These are phyloP conservation scores for Zaprionus taronus DNA, from an alignment of 1,140 invertebrate genomes.

Conservation along the genomic window DNA sequence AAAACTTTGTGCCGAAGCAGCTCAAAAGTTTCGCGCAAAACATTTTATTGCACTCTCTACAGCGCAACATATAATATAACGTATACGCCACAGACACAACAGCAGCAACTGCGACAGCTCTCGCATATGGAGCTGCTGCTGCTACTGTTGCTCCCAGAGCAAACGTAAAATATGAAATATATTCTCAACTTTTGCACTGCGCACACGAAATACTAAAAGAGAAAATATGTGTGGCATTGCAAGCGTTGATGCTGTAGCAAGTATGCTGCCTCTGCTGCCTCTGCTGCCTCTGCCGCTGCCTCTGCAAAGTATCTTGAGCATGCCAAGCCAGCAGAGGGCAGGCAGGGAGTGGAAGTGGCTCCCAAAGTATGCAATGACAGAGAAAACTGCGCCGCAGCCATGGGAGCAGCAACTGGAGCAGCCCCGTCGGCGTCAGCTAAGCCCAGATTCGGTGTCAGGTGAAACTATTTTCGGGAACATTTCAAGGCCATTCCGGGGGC, in stretches of 20 bases:
- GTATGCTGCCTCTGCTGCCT: constrained; percentile 57
- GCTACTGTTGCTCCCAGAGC: constrained; percentile 51
- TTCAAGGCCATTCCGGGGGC: constrained; percentile 56
- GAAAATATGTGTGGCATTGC: constrained; percentile 73
- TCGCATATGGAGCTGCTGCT: background rate
- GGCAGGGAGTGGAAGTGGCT: constrained; percentile 10
- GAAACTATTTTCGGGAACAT: constrained; percentile 43
- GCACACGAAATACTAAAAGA: constrained; percentile 38
- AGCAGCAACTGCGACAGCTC: background rate
- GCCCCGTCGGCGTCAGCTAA: constrained; percentile 22
- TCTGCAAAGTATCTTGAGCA: constrained; percentile 58
- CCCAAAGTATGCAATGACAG: constrained; percentile 72
- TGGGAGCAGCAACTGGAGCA: background rate
- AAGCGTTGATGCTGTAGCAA: constrained; percentile 35
- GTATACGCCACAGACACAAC: constrained; percentile 60
- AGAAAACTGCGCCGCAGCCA: constrained; percentile 51
- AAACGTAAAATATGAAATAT: constrained; percentile 82
- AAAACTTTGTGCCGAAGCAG: constrained; percentile 57
- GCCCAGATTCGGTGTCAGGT: constrained; percentile 43
- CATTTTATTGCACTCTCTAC: constrained; percentile 77
- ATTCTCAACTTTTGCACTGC: constrained; percentile 72
- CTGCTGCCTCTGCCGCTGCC: constrained; percentile 17
- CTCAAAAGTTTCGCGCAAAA: constrained; percentile 74
- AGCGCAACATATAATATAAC: constrained; percentile 63
- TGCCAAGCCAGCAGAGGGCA: constrained; percentile 40